Evolutionary conservation across 2,113 vertebrate genomes (phyloP).

Genomic region (Meles meles): DNA sequence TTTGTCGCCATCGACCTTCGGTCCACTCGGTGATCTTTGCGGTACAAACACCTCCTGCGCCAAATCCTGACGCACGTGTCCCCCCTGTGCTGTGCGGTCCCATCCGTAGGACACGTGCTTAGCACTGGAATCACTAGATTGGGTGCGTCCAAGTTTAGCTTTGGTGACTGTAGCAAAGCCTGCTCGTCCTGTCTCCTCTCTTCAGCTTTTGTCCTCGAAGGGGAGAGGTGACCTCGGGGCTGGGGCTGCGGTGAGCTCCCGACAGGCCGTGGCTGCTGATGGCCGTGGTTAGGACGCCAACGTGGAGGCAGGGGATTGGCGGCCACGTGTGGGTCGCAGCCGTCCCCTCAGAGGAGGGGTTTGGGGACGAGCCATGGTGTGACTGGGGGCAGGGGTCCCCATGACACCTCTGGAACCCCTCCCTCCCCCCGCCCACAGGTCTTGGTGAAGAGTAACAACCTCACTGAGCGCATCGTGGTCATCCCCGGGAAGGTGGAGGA

Average conservation of each 20-base stretch:
- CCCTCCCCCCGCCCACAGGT: constrained; percentile 79
- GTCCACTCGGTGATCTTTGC: neutral
- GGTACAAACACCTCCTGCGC: rapidly evolving
- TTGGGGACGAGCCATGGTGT: neutral
- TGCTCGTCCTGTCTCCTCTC: neutral
- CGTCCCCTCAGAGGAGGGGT: neutral
- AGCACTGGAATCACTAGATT: neutral
- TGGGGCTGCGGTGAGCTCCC: neutral
- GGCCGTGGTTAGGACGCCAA: neutral
- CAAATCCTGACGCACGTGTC: neutral
- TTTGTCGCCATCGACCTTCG: neutral
- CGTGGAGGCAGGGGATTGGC: neutral
- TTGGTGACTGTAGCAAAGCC: neutral
- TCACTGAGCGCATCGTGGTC: constrained; percentile 92
- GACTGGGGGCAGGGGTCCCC: neutral
- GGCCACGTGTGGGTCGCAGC: neutral
- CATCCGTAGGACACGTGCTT: neutral
- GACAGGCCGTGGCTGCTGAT: rapidly evolving
- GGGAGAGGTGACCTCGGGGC: neutral
- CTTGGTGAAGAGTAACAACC: constrained; percentile 94
- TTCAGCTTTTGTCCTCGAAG: neutral
- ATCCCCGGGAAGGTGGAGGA: constrained; percentile 98
- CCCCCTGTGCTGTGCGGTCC: rapidly evolving
- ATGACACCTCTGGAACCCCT: neutral
- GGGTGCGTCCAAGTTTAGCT: neutral